These are phyloP conservation scores for Suillia variegata DNA, from an alignment of 2,888 invertebrate genomes.

Conservation along the genomic window DNA sequence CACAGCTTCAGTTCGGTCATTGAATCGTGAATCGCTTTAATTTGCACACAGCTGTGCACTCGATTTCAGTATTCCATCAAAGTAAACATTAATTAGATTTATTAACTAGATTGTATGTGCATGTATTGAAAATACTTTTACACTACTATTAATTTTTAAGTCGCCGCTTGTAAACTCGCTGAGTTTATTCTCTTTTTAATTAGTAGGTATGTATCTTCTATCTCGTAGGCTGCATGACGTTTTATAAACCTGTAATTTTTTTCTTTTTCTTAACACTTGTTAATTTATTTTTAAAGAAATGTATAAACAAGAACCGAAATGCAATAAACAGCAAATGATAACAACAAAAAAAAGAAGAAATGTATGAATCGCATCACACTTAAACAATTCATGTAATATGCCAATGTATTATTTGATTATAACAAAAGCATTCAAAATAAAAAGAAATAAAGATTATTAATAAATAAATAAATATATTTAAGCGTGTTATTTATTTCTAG, in stretches of 20 bases:
- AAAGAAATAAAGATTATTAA: neutral
- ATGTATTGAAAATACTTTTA: too few relatives aligned
- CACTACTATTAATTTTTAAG: neutral
- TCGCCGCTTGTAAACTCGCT: too few relatives aligned
- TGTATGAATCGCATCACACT: neutral
- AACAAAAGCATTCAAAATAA: neutral
- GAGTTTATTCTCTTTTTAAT: too few relatives aligned
- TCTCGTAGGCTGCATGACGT: neutral
- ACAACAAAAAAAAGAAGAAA: too few relatives aligned
- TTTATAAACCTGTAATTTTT: too few relatives aligned
- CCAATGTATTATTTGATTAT: conserved; percentile 5
- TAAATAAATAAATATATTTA: neutral
- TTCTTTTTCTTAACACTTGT: neutral
- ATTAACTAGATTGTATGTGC: neutral
- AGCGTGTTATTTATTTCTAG: too few relatives aligned
- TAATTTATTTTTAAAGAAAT: neutral
- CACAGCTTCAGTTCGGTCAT: too few relatives aligned
- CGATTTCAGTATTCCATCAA: conserved; percentile 4
- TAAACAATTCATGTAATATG: neutral
- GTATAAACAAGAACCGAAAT: neutral
- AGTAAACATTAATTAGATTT: neutral
- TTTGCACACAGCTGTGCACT: neutral
- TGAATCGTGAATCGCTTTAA: too few relatives aligned
- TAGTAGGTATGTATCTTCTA: neutral
- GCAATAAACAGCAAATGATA: too few relatives aligned